Conservation (phyloP, 2,888 invertebrate genomes). For the Acanthosoma haemorrhoidale region DNA sequence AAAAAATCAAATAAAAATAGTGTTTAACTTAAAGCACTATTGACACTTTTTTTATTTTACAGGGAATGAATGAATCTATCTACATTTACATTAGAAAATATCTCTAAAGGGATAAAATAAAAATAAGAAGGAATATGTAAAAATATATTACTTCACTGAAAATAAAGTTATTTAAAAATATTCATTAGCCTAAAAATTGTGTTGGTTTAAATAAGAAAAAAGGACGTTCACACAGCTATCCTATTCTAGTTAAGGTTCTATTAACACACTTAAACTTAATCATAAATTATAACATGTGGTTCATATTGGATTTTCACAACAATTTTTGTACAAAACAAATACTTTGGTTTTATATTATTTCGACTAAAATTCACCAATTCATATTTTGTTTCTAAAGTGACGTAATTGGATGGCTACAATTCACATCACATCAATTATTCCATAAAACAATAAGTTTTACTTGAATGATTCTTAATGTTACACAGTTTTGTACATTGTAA, state of each 20-base stretch:
- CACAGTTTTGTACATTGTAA: not conserved
- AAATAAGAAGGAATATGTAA: not conserved
- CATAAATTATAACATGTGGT: conserved; percentile 17
- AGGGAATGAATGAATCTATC: not conserved
- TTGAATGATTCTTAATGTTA: not conserved
- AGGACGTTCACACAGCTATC: conserved; percentile 3
- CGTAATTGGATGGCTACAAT: too few species aligned
- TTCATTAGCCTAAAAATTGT: not conserved
- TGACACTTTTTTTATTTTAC: not conserved
- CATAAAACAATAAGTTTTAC: not conserved
- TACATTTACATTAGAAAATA: not conserved
- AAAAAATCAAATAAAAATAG: not conserved
- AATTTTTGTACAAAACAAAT: conserved; percentile 37
- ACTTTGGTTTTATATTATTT: conserved; percentile 33
- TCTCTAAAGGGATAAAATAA: not conserved
- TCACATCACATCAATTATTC: not conserved
- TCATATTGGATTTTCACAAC: conserved; percentile 36
- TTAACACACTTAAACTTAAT: conserved; percentile 23
- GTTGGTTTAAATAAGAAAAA: not conserved
- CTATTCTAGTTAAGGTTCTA: conserved; percentile 13
- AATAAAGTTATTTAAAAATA: not conserved
- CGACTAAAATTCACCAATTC: not conserved
- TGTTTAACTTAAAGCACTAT: not conserved
- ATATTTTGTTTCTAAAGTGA: not conserved
- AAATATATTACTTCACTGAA: not conserved